A percentile compares a stretch with the other conserved stretches of the same genome.
These are phyloP conservation scores for Biston betularia DNA, from an alignment of 2,888 invertebrate genomes.

Conservation along the genomic window DNA sequence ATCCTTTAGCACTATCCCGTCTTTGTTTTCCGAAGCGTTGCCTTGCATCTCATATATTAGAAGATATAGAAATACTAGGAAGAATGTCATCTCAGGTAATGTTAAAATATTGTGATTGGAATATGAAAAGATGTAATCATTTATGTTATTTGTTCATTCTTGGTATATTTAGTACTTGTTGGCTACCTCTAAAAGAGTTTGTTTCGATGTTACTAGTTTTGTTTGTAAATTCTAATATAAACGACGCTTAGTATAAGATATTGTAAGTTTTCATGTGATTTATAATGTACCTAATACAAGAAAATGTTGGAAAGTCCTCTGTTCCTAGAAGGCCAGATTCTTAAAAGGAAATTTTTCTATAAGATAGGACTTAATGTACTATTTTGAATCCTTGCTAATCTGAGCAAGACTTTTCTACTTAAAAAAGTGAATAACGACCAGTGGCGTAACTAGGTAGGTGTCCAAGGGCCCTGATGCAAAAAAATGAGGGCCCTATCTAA, in stretches of 20 bases:
- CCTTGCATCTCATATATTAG: too few relatives aligned
- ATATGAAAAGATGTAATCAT: conserved; percentile 13
- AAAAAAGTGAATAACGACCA: too few relatives aligned
- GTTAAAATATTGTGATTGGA: conserved; percentile 8
- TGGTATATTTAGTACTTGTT: conserved; percentile 16
- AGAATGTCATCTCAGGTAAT: background rate
- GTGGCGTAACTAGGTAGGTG: too few relatives aligned
- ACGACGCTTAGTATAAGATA: background rate
- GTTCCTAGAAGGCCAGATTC: too few relatives aligned
- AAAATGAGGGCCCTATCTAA: too few relatives aligned
- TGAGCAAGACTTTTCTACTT: too few relatives aligned
- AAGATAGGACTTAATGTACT: too few relatives aligned
- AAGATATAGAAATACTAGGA: background rate
- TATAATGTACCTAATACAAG: conserved; percentile 10
- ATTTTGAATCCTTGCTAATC: too few relatives aligned
- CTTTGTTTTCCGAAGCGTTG: too few relatives aligned
- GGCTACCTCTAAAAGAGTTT: conserved; percentile 32
- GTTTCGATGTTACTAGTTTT: conserved; percentile 16
- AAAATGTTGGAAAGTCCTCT: background rate
- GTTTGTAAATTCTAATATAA: conserved; percentile 5
- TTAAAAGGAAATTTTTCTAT: too few relatives aligned
- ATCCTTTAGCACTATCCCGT: too few relatives aligned
- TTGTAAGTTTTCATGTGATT: conserved; percentile 17
- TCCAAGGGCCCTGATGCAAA: too few relatives aligned
- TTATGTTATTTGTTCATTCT: conserved; percentile 5